Conservation (phyloP, 2,888 invertebrate genomes). For the Fragum whitleyi region DNA sequence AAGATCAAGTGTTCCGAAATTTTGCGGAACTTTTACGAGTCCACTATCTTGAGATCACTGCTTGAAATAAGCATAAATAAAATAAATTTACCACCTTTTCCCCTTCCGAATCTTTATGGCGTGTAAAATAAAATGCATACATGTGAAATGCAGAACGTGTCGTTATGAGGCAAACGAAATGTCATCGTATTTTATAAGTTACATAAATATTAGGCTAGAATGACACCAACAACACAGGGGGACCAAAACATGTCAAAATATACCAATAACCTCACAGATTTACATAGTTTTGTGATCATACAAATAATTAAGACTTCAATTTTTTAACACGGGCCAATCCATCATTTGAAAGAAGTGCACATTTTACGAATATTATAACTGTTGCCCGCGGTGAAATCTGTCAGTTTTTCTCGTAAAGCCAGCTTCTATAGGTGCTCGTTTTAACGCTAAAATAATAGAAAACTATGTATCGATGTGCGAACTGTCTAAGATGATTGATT, state of each 20-base stretch:
- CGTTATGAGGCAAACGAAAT: background rate
- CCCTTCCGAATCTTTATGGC: too few species aligned
- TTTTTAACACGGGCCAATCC: slow-evolving; percentile 34
- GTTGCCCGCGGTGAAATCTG: slow-evolving; percentile 17
- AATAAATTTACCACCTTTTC: too few species aligned
- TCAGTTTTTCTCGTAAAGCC: slow-evolving; percentile 16
- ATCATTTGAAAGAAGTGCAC: slow-evolving; percentile 24
- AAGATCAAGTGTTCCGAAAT: too few species aligned
- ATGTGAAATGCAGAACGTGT: too few species aligned
- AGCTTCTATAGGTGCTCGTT: slow-evolving; percentile 23
- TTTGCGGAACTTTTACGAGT: too few species aligned
- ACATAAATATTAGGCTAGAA: background rate
- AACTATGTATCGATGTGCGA: slow-evolving; percentile 24
- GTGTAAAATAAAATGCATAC: too few species aligned
- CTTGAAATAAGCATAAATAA: too few species aligned
- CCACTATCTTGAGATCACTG: too few species aligned
- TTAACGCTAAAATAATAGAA: slow-evolving; percentile 27
- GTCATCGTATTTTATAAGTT: slow-evolving; percentile 1
- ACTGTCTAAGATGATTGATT: slow-evolving; percentile 22
- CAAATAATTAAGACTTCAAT: slow-evolving; percentile 49
- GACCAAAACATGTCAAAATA: slow-evolving; percentile 5
- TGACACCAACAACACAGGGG: slow-evolving; percentile 5
- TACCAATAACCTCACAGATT: slow-evolving; percentile 11
- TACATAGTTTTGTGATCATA: slow-evolving; percentile 25
- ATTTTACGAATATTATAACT: slow-evolving; percentile 4